Evolutionary conservation across 2,888 invertebrate species (phyloP), one percentile per base, ranked within the genome.

Genomic region (Hedya salicella): DNA sequence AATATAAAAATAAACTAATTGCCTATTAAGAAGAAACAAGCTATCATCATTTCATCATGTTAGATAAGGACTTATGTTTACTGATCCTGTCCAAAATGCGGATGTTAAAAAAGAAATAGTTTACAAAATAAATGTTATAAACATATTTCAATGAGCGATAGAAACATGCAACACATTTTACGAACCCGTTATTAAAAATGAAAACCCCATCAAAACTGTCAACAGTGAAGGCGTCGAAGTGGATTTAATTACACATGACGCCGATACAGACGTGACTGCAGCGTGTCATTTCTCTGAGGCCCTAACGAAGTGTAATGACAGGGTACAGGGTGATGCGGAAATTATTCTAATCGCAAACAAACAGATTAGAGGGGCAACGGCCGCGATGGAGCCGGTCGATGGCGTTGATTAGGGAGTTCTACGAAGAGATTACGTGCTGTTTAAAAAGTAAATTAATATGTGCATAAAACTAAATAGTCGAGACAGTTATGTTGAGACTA

Each of bases 281-380:
- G 44, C 62, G n/a, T 14, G 32, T 62, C 50, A 57, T 46, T 13
- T 46, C n/a, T 16, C 30, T 21, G 71, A 64, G 69, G 64, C 71
- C 56, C 74, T 78, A 79, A 81, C 75, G 76, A 80, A 68, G 69
- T 65, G 67, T 78, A 79, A 81, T 79, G 64, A 75, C 72, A 74
- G 73, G 71, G 69, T 68, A 74, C 72, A 73, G 71, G 73, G 73
- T 68, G 68, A 73, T 71, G 72, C 71, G 69, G 72, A 72, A 71
- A 78, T 77, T 71, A 74, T 68, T 71, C 71, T 74, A 72, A 78
- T 77, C 70, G 13, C 36, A 53, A 50, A 46, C 52, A 65, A 65
- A 59, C 68, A 68, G 48, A 62, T 67, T 54, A 70, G 50, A 62
- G 68, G 57, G 53, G 62, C 62, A 39, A 68, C 63, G 59, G 50